A percentile compares a stretch with the other conserved stretches of the same genome.
These are phyloP conservation scores for Drosophila murphyi DNA, from an alignment of 1,140 invertebrate species.

Conservation along the genomic window DNA sequence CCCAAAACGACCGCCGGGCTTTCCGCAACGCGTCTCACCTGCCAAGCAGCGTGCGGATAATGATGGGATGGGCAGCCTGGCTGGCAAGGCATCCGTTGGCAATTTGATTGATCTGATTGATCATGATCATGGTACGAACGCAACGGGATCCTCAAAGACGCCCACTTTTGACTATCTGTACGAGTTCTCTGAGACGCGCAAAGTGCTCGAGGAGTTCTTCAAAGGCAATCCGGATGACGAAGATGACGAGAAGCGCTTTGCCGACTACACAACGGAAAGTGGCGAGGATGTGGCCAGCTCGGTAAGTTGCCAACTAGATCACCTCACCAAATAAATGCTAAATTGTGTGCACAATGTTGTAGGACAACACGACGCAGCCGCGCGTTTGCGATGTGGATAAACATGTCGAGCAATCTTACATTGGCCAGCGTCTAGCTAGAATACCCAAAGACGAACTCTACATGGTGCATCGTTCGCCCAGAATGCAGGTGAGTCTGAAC, in stretches of 20 bases:
- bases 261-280: conserved; percentile 75
- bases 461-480: conserved; percentile 78
- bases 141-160: conserved; percentile 71
- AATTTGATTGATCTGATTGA: conserved; percentile 73
- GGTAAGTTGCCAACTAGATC: conserved; percentile 6
- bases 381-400: conserved; percentile 51
- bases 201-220: conserved; percentile 96
- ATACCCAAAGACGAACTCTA: conserved; percentile 82
- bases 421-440: conserved; percentile 82
- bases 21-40: conserved; percentile 86
- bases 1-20: conserved; percentile 88
- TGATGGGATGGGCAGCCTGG: conserved; percentile 3
- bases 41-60: conserved; percentile 35
- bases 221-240: conserved; percentile 88
- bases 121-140: conserved; percentile 42
- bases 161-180: conserved; percentile 93
- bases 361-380: conserved; percentile 39
- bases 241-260: conserved; percentile 85
- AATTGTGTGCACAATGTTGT: background rate
- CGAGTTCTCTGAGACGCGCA: conserved; percentile 95
- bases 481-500: conserved; percentile 59
- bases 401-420: conserved; percentile 77
- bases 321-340: background rate
- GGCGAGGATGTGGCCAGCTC: conserved; percentile 79
- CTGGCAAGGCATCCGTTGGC: conserved; percentile 50